Evolutionary conservation across 2,113 vertebrate genomes (phyloP).

Genomic region (Poeciliopsis retropinna): DNA sequence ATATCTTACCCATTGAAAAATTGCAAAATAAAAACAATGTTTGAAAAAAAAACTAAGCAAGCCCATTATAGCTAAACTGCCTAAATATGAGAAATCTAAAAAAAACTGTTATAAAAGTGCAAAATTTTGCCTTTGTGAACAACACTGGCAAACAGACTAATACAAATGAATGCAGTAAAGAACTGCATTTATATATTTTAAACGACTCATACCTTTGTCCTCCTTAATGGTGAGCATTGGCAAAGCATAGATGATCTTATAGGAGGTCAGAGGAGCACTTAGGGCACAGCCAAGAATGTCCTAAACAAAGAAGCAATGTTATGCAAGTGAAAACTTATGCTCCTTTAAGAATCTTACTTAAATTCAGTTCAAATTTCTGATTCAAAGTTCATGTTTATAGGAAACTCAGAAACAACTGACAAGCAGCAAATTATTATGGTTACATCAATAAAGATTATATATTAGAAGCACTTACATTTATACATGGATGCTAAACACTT

Average conservation of each 20-base stretch:
- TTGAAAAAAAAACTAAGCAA: too few relatives aligned
- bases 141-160: not conserved
- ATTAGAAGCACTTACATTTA: too few relatives aligned
- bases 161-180: too few relatives aligned
- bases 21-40: not conserved
- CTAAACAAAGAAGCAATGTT: slow-evolving; percentile 63
- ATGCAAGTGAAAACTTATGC: not conserved
- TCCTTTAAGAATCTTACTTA: not conserved
- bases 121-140: not conserved
- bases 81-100: too few relatives aligned
- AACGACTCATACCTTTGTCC: slow-evolving; percentile 90
- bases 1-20: not conserved
- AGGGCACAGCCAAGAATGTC: slow-evolving; percentile 91
- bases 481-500: too few relatives aligned
- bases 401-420: not conserved
- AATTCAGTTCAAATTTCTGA: not conserved
- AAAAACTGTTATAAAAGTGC: too few relatives aligned
- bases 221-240: slow-evolving; percentile 99
- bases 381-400: not conserved
- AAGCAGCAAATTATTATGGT: not conserved
- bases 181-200: too few relatives aligned
- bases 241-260: slow-evolving; percentile 90
- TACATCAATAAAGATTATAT: too few relatives aligned
- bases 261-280: slow-evolving; percentile 87
- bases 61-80: too few relatives aligned